Percentiles rank a stretch among this genome's conserved stretches.
Conservation (phyloP, 2,888 invertebrate species). For the Ferrisia virgata region DNA sequence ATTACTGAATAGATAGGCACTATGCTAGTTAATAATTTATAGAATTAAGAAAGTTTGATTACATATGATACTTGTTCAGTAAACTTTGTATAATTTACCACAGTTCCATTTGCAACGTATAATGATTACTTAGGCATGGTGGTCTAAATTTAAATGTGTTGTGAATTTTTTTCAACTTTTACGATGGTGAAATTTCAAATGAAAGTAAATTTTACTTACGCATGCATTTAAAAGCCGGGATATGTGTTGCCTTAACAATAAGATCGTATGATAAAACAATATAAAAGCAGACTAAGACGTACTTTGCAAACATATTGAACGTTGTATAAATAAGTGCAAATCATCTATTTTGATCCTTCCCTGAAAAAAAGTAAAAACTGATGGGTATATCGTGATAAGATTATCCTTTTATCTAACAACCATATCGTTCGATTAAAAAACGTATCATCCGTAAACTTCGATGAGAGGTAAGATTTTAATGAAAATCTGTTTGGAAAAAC, state of each 20-base stretch:
- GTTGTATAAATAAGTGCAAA: neutral
- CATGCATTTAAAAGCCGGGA: neutral
- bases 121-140: neutral
- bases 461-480: neutral
- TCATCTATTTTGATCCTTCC: neutral
- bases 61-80: too few species aligned
- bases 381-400: too few species aligned
- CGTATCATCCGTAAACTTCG: neutral
- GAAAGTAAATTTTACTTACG: neutral
- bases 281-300: neutral
- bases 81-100: too few species aligned
- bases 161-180: neutral
- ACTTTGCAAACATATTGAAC: neutral
- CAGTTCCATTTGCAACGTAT: neutral
- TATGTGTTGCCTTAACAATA: neutral
- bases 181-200: neutral
- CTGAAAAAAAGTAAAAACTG: neutral
- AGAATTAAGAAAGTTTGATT: neutral
- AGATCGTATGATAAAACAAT: neutral
- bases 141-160: too few species aligned
- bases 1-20: neutral
- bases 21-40: neutral
- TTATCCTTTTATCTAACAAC: neutral
- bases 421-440: neutral
- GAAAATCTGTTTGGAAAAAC: neutral